Evolutionary conservation across 1,140 invertebrate species (phyloP).

Genomic region (Dinoponera quadriceps): DNA sequence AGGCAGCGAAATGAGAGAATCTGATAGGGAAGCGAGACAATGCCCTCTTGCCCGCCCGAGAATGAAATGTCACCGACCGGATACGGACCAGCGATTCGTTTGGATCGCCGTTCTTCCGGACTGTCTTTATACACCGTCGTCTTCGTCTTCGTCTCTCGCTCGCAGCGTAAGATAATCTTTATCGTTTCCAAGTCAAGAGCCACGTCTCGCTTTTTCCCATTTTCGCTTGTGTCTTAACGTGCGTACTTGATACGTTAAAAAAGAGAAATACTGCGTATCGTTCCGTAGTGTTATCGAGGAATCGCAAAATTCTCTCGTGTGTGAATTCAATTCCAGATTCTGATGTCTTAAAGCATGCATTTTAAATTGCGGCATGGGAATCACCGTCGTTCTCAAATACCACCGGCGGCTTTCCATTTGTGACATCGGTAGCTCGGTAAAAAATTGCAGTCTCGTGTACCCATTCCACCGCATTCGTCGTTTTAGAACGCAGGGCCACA

Average conservation of each 20-base stretch:
- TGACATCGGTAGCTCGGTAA: neutral
- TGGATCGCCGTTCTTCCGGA: constrained; percentile 73
- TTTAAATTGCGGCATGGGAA: neutral
- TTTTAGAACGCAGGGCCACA: constrained; percentile 27
- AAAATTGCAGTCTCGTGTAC: constrained; percentile 22
- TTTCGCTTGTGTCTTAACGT: neutral
- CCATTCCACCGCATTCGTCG: constrained; percentile 23
- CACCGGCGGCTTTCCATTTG: neutral
- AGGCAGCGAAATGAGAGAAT: constrained; percentile 79
- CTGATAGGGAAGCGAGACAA: constrained; percentile 79
- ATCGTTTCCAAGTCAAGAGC: constrained; percentile 56
- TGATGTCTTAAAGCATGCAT: neutral
- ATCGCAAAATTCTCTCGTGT: neutral
- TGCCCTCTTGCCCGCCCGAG: constrained; percentile 71
- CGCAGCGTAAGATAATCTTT: constrained; percentile 33
- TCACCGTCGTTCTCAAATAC: neutral
- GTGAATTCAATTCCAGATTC: neutral
- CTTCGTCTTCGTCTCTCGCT: constrained; percentile 32
- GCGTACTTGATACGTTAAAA: neutral
- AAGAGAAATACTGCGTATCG: neutral
- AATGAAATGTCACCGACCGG: constrained; percentile 81
- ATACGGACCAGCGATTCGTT: constrained; percentile 77
- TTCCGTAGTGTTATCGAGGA: neutral
- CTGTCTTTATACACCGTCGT: constrained; percentile 66
- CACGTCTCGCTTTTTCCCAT: neutral